Evolutionary conservation across 2,797 vertebrate species (phyloP), one percentile per base, ranked within the genome.

Genomic region (Onychomys arenicola): DNA sequence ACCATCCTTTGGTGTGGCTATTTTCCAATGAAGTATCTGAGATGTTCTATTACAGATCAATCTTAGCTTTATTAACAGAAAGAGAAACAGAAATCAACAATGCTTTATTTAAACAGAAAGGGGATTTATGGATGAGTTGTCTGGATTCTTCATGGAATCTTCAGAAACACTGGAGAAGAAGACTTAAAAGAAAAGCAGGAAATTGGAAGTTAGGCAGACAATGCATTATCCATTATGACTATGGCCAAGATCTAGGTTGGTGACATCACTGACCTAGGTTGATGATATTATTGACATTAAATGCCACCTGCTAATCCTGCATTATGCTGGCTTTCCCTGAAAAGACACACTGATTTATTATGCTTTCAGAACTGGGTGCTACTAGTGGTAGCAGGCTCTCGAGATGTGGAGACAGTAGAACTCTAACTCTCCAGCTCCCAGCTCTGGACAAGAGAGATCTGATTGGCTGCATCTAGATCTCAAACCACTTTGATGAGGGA

Each of bases 31-130:
- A 78, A 83, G n/a, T 46, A n/a, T 76, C 71, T 81, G 8, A 49
- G 55, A 29, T 52, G 19, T 52, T 46, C 2, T 29, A 86, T 81
- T 49, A 61, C 40, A 14, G 40, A 90, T 3, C 11, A 61, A 16
- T 95, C 55, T 93, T 83, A 76, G 23, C 86, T 77, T 83, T 59
- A 91, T 71, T 69, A 80, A 25, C 34, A 87, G 40, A 82, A 84
- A 59, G 7, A 49, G 46, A 49, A 17, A 61, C 57, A 59, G 57
- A 59, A 59, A 59, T 32, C 29, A 37, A 14, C 6, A 16, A 43
- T 11, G 3, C 19, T 52, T 94, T 46, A 43, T 67, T 89, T 43
- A 81, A 91, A 19, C 49, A 96, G 76, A 73, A 80, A 90, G 40
- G 4, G 23, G 14, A 91, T 76, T 94, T 16, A 52, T 5, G n/a